Percentiles rank a stretch among this genome's conserved stretches.
phyloP scores from a whole-genome alignment of 2,797 vertebrate species.

The Oreortyx pictus region DNA sequence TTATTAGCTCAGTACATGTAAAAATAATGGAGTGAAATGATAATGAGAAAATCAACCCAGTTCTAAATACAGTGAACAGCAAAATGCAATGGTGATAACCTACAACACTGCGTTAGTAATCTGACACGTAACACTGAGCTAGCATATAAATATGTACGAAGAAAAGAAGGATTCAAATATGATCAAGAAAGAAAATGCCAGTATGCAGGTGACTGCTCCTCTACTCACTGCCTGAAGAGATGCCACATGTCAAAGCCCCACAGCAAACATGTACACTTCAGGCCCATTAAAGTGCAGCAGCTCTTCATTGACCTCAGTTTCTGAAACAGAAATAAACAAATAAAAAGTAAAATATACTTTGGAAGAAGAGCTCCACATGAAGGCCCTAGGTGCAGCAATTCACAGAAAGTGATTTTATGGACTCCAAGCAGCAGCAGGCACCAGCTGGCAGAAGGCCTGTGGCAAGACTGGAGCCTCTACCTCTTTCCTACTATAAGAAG shows the following conservation, averaged over 20 bases:
- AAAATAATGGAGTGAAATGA: not conserved
- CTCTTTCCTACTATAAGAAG: not conserved
- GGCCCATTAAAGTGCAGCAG: not conserved
- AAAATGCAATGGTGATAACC: fast-evolving
- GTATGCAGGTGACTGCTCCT: not conserved
- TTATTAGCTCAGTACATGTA: not conserved
- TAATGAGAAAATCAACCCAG: not conserved
- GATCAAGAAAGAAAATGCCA: not conserved
- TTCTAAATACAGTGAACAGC: not conserved
- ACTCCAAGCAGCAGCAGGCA: not conserved
- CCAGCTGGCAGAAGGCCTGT: fast-evolving
- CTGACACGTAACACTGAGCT: not conserved
- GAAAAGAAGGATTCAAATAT: not conserved
- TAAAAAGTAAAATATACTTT: not conserved
- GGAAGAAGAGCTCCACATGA: not conserved
- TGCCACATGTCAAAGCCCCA: fast-evolving
- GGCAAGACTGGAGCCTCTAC: not conserved
- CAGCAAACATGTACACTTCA: fast-evolving
- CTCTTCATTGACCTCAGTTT: not conserved
- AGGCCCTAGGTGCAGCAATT: not conserved
- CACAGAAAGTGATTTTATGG: not conserved
- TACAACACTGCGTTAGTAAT: not conserved
- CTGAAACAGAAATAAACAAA: not conserved
- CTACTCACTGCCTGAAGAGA: fast-evolving
- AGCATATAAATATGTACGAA: not conserved